Conservation (phyloP, 2,113 vertebrate species). For the Ceyx cyanopectus region DNA sequence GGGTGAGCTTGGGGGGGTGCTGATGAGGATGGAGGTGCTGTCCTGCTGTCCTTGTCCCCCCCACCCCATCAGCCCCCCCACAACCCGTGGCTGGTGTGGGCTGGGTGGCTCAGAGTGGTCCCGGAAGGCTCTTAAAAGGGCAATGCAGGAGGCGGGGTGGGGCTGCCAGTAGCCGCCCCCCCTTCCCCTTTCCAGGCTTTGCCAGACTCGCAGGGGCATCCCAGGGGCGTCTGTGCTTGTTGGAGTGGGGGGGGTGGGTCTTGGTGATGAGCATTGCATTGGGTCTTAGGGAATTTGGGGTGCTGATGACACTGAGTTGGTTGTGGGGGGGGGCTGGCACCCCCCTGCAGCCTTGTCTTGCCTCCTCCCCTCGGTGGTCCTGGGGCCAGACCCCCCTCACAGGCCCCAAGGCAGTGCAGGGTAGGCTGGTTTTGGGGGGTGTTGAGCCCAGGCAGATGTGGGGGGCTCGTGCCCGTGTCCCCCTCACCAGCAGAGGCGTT, state of each 20-base stretch:
- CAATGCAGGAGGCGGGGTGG: background rate
- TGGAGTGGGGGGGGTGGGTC: background rate
- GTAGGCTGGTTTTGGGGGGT: background rate
- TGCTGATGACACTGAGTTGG: background rate
- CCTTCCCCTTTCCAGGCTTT: background rate
- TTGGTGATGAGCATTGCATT: fast-evolving
- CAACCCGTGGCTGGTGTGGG: constrained; percentile 43
- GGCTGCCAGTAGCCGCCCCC: too few relatives aligned
- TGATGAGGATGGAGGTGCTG: too few relatives aligned
- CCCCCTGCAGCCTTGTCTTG: background rate
- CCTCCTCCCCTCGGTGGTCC: background rate
- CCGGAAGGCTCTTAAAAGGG: constrained; percentile 13
- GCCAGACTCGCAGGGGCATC: background rate
- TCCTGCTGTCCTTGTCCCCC: too few relatives aligned
- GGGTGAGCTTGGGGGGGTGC: too few relatives aligned
- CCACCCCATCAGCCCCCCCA: too few relatives aligned
- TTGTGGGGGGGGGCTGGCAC: background rate
- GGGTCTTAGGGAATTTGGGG: background rate
- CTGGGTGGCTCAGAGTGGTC: background rate
- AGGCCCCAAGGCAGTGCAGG: background rate
- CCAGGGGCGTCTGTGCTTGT: too few relatives aligned
- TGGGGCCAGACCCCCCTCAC: background rate
- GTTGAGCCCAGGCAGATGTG: background rate
- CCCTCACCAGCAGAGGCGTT: background rate
- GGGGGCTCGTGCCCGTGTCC: background rate